Conservation (phyloP, 2,888 invertebrate genomes). For the Hylaea fasciaria region DNA sequence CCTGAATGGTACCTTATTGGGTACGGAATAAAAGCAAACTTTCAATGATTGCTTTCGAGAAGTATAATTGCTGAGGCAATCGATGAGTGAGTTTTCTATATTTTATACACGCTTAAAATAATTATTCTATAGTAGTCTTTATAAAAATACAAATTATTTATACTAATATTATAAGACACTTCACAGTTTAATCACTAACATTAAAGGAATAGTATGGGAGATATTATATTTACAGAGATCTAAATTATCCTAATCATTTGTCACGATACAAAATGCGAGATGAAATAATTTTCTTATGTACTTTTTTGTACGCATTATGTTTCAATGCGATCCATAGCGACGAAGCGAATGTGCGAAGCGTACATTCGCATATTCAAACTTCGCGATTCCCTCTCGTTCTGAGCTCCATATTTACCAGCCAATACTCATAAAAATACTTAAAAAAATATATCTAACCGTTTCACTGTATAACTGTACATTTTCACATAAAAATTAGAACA, state of each 20-base stretch:
- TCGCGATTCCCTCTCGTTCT: conserved; percentile 14
- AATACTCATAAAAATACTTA: conserved; percentile 5
- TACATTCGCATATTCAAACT: not conserved
- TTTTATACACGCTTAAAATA: conserved; percentile 39
- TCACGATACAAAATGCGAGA: conserved; percentile 28
- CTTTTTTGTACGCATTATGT: conserved; percentile 3
- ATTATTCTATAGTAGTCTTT: conserved; percentile 56
- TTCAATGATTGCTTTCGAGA: too few species aligned
- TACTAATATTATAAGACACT: conserved; percentile 70
- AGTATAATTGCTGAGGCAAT: too few species aligned
- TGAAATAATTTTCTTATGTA: conserved; percentile 27
- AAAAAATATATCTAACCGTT: conserved; percentile 3
- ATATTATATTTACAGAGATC: conserved; percentile 59
- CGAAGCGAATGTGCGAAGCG: not conserved
- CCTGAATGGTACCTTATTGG: too few species aligned
- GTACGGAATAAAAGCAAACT: too few species aligned
- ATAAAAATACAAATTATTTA: conserved; percentile 71
- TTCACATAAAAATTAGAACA: conserved; percentile 67
- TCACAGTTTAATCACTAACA: conserved; percentile 49
- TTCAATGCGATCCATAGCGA: not conserved
- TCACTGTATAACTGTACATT: too few species aligned
- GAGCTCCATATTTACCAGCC: conserved; percentile 27
- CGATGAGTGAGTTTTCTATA: conserved; percentile 23
- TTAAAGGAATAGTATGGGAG: conserved; percentile 47
- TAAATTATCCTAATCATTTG: conserved; percentile 26